These are phyloP conservation scores for Dasyornis broadbenti DNA, from an alignment of 2,113 vertebrate species.

Conservation along the genomic window DNA sequence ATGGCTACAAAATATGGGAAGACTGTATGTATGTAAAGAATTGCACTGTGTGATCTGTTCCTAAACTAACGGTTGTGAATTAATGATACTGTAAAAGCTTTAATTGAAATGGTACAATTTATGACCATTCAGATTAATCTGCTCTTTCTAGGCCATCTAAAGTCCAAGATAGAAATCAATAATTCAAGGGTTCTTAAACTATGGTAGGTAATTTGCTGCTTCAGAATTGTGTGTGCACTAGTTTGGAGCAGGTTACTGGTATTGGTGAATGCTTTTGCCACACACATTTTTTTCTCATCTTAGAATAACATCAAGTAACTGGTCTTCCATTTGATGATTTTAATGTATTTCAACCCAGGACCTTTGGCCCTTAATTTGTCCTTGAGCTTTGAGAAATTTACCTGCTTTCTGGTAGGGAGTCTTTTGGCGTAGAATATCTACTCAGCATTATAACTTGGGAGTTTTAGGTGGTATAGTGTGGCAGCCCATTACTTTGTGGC, in stretches of 20 bases:
- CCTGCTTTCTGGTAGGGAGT: not conserved
- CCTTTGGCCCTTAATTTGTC: not conserved
- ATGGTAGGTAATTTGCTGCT: not conserved
- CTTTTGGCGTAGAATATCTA: not conserved
- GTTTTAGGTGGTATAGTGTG: not conserved
- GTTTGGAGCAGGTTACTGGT: not conserved
- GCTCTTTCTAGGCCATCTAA: not conserved
- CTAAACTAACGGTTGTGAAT: not conserved
- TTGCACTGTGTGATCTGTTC: not conserved
- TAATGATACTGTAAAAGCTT: not conserved
- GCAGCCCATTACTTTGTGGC: not conserved
- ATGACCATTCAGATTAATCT: not conserved
- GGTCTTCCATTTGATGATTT: not conserved
- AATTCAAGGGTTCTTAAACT: not conserved
- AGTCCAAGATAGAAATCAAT: not conserved
- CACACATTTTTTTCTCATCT: not conserved
- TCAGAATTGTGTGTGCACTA: not conserved
- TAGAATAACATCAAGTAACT: not conserved
- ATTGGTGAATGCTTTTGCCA: not conserved
- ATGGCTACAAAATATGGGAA: not conserved
- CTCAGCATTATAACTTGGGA: not conserved
- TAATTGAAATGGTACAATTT: not conserved
- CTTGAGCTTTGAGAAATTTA: not conserved
- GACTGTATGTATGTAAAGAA: not conserved
- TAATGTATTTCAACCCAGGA: not conserved